Conservation (phyloP, 2,888 invertebrate species). For the Calliphora vomitoria region DNA sequence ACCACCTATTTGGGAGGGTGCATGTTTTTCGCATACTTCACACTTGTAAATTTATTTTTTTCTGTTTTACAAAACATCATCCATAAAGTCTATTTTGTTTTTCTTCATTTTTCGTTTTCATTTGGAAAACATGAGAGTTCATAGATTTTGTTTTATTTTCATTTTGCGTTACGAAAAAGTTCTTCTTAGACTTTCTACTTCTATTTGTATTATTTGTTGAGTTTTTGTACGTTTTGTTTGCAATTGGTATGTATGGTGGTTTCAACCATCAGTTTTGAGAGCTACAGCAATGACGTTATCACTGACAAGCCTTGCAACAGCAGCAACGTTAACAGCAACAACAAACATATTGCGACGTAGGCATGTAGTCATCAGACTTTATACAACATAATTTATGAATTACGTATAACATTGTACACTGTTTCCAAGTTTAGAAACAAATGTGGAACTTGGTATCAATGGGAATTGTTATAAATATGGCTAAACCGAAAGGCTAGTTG, state of each 20-base stretch:
- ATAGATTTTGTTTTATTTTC: conserved; percentile 43
- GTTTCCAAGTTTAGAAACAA: conserved; percentile 1
- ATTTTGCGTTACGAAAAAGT: conserved; percentile 37
- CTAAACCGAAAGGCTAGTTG: too few relatives aligned
- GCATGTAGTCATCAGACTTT: conserved; percentile 20
- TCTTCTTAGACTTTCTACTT: conserved; percentile 36
- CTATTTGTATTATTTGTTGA: background rate
- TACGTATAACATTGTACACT: conserved; percentile 49
- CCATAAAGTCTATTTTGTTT: conserved; percentile 13
- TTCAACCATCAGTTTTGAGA: conserved; percentile 36
- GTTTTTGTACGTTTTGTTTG: background rate
- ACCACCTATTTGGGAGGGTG: conserved; percentile 10
- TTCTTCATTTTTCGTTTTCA: conserved; percentile 10
- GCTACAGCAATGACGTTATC: conserved; percentile 38
- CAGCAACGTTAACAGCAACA: conserved; percentile 3
- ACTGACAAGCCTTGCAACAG: conserved; percentile 33
- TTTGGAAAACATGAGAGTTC: conserved; percentile 44
- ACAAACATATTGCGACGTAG: conserved; percentile 7
- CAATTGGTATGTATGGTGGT: conserved; percentile 22
- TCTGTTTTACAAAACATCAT: conserved; percentile 21
- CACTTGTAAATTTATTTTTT: conserved; percentile 16
- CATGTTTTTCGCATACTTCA: conserved; percentile 20
- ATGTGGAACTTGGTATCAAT: too few relatives aligned
- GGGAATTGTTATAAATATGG: too few relatives aligned
- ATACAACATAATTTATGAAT: conserved; percentile 52